Evolutionary conservation across 2,113 vertebrate genomes (phyloP), one percentile per base, ranked within the genome.

Genomic region (Tetrax tetrax): DNA sequence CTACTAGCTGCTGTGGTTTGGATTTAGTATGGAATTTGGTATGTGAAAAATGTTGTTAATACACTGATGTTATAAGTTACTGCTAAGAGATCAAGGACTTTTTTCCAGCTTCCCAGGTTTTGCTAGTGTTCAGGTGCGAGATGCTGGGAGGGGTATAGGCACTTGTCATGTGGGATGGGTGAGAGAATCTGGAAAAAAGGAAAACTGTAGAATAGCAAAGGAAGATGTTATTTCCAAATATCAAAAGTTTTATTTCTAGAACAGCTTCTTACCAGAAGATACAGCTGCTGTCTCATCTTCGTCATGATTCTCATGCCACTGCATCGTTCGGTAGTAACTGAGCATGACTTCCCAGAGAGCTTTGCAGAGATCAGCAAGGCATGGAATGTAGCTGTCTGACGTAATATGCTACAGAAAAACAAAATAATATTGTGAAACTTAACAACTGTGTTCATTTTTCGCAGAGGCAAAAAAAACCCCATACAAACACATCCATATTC

Each of bases 271-370:
- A 99, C 99, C 99, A 98, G 98, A 95, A 70, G 96, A 87, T 60
- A 97, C 91, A 53, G 96, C n/a, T 6, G 95, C 68, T 59, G 98
- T 98, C 60, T 98, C 98, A 87, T 97, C 98, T 89, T 97, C 97
- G 96, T 99, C 99, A 15, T 98, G 98, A 91, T 98, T 98, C 74
- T 99, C 99, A 8, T 99, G 99, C 99, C 99, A 99, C 95, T 99
- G 98, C 98, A 99, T 99, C 1, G 99, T 99, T 51, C 98, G 98
- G 92, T 99, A 98, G 95, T 99, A 99, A 97, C 99, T 99, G 61
- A 99, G 98, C 99, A 99, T 99, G 83, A 99, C 99, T 95, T 99
- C 99, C 99, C 99, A 99, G 56, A 99, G 98, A 76, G 99, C 99
- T 97, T 99, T 99, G 98, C 99, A 99, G 38, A 99, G 98, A 94